Base-by-base conservation (phyloP, 2,113 vertebrate species). In the Hemiprocne comata region DNA sequence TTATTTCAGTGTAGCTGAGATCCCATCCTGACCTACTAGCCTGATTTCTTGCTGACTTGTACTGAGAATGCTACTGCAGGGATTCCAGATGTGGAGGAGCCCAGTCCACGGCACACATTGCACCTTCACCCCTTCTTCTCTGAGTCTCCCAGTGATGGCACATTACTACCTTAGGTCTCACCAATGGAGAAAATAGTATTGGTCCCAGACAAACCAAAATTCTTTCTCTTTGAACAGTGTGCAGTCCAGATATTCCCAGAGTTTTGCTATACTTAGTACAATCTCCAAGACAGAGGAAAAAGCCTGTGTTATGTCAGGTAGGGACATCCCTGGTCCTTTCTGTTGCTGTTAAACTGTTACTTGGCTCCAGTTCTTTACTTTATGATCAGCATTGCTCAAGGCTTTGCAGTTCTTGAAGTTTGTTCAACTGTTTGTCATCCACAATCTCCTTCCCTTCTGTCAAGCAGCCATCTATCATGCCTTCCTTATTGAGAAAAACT, bases 1-100 rank as follows among this genome's bases (percentile, higher is more conserved):
- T 21, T 58, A 40, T 89, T 66, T 92, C 82, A 73, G 70, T 5
- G 9, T 79, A 95, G 88, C 76, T 96, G 73, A 42, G 40, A 82
- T 95, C 58, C 51, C 40, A 89, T 82, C 83, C 74, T 95, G 85
- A 94, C 88, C 90, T 89, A 85, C 93, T 76, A 75, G 73, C 58
- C 94, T 46, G 15, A 64, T 90, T 95, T 90, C 70, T 91, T 91
- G 55, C 61, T 81, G 64, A 65, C 60, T 62, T 58, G 11, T 81
- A 75, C 58, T 1, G 1, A 60, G 85, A 87, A 33, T 33, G 36
- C 58, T 89, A 48, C 67, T 89, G 53, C 83, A 85, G 48, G 16
- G 70, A 87, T 87, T 89, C 62, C 88, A 95, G 85, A 76, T 89
- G 62, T 71, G 48, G 62, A 81, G 6, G 25, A 93, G 20, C 57